Evolutionary conservation across 1,140 invertebrate genomes (phyloP).

Genomic region (Laupala kohalensis): DNA sequence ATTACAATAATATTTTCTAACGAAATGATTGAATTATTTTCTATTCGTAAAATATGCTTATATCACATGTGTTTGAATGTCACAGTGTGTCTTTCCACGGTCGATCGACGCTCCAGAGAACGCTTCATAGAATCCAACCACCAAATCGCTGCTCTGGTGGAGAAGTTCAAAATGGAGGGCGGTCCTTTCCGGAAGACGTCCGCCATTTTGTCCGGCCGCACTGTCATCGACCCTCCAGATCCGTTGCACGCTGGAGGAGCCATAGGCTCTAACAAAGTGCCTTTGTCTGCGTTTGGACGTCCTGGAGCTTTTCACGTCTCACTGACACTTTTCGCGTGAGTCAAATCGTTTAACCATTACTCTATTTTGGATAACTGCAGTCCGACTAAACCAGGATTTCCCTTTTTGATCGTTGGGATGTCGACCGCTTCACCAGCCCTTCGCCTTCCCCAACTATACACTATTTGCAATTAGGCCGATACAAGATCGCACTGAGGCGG

Average conservation of each 20-base stretch:
- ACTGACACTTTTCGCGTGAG: slow-evolving; percentile 63
- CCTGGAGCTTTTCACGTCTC: slow-evolving; percentile 57
- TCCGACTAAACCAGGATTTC: not conserved
- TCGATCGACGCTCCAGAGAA: slow-evolving; percentile 75
- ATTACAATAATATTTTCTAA: too few species aligned
- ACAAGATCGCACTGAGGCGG: too few species aligned
- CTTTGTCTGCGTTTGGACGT: slow-evolving; percentile 52
- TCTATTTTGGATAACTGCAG: not conserved
- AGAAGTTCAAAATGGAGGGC: slow-evolving; percentile 79
- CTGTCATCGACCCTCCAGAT: not conserved
- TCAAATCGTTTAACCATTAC: slow-evolving; percentile 12
- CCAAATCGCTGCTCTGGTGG: slow-evolving; percentile 79
- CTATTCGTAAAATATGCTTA: too few species aligned
- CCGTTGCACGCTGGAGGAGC: not conserved
- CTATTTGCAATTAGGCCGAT: too few species aligned
- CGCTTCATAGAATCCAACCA: slow-evolving; percentile 84
- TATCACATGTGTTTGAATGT: too few species aligned
- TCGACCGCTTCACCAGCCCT: too few species aligned
- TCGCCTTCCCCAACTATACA: too few species aligned
- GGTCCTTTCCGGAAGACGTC: slow-evolving; percentile 45
- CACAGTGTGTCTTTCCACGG: slow-evolving; percentile 78
- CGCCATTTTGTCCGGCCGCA: slow-evolving; percentile 17
- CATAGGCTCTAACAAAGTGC: slow-evolving; percentile 35
- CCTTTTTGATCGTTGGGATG: too few species aligned
- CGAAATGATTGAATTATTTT: too few species aligned